A percentile compares a stretch with the other conserved stretches of the same genome.
Evolutionary conservation across 2,797 vertebrate species (phyloP).

Genomic region (Micromesistius poutassou): DNA sequence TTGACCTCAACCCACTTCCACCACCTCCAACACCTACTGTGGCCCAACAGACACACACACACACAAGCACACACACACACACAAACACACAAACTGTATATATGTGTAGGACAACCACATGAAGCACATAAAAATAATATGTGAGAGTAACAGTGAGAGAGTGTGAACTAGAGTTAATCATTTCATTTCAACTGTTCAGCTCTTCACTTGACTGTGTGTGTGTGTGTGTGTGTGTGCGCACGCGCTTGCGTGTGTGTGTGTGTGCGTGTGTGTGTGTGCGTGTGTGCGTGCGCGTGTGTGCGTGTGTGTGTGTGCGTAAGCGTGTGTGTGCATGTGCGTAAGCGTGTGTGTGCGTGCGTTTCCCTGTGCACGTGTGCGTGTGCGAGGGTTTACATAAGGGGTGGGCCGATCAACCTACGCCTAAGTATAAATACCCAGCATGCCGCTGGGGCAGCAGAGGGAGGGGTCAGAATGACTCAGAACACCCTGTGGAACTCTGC

Average conservation of each 20-base stretch:
- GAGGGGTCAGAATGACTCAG: constrained; percentile 71
- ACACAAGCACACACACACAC: not conserved
- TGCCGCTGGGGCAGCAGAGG: constrained; percentile 61
- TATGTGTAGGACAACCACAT: not conserved
- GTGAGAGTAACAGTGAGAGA: constrained; percentile 22
- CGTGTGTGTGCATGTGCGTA: constrained; percentile 37
- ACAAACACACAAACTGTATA: not conserved
- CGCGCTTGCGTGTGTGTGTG: too few relatives aligned
- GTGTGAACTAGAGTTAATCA: constrained; percentile 50
- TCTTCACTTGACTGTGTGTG: constrained; percentile 48
- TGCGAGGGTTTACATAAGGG: constrained; percentile 69
- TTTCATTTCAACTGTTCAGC: constrained; percentile 39
- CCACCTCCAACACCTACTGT: too few relatives aligned
- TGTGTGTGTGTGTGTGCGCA: constrained; percentile 17
- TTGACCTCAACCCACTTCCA: constrained; percentile 21
- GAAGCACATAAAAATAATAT: constrained; percentile 23
- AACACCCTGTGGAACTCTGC: constrained; percentile 65
- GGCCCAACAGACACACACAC: not conserved
- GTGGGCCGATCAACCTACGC: constrained; percentile 65
- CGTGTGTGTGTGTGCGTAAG: constrained; percentile 15
- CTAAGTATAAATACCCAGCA: constrained; percentile 69
- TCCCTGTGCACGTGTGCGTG: constrained; percentile 19
- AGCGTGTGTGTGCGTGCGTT: constrained; percentile 19
- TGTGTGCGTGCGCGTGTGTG: constrained; percentile 35
- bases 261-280: constrained; percentile 3